These are phyloP conservation scores for Whitmania pigra DNA, from an alignment of 1,140 invertebrate species.

Conservation along the genomic window DNA sequence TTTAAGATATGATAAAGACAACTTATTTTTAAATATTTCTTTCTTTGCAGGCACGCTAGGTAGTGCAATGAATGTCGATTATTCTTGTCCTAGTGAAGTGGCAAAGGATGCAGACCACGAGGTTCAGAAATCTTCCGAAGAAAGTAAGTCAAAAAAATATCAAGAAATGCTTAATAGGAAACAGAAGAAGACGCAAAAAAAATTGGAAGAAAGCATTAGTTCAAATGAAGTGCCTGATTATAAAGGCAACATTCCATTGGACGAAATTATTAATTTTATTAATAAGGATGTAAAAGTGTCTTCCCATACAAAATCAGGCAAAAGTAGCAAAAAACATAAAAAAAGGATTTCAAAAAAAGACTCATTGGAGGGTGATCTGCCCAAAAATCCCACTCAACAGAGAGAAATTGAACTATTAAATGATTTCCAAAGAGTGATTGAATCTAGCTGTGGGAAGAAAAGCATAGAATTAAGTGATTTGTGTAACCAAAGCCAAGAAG, in stretches of 20 bases:
- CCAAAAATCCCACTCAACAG: background rate
- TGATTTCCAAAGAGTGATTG: background rate
- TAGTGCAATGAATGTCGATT: background rate
- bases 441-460: background rate
- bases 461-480: background rate
- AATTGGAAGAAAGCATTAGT: background rate
- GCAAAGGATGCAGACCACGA: background rate
- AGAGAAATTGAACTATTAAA: background rate
- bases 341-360: conserved; percentile 6
- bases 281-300: background rate
- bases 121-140: background rate
- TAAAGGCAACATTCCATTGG: background rate
- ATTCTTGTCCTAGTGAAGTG: background rate
- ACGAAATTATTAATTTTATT: conserved; percentile 11
- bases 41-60: background rate
- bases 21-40: too few species aligned
- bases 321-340: conserved; percentile 6
- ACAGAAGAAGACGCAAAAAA: background rate
- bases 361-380: background rate
- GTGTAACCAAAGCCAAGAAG: background rate
- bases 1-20: background rate
- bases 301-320: background rate
- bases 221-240: conserved; percentile 8
- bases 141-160: conserved; percentile 1
- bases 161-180: background rate